phyloP scores from a whole-genome alignment of 2,113 vertebrate genomes.

The Scolopax mira region DNA sequence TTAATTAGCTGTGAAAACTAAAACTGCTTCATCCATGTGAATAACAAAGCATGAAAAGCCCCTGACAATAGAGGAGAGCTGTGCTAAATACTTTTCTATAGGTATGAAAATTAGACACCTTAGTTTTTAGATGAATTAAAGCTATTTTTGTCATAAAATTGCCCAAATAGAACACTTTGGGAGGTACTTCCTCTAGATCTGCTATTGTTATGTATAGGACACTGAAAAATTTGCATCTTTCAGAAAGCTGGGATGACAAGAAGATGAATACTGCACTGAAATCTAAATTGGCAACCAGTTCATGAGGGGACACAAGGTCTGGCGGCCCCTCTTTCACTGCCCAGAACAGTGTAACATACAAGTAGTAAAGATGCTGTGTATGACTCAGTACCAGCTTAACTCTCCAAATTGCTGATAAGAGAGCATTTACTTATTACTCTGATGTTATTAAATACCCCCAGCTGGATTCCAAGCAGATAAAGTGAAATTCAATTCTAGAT shows the following conservation, averaged over 20 bases:
- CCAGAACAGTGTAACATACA: background rate
- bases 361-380: background rate
- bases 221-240: background rate
- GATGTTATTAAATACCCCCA: background rate
- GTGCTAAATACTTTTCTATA: background rate
- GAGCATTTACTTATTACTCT: conserved; percentile 1
- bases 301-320: background rate
- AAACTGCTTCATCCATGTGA: background rate
- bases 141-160: background rate
- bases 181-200: background rate
- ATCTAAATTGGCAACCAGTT: background rate
- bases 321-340: background rate
- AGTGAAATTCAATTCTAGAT: background rate
- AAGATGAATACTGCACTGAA: background rate
- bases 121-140: background rate
- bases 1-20: conserved; percentile 15
- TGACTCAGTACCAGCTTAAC: background rate
- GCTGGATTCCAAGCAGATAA: background rate
- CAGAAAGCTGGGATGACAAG: background rate
- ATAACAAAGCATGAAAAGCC: background rate
- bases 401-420: background rate
- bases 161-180: background rate
- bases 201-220: background rate
- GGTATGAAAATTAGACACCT: background rate
- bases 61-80: background rate